Evolutionary conservation across 53 echinoderm and acorn worm genomes (phyloP), one percentile per base, ranked within the genome.

Genomic region (Paelopatides confundens): DNA sequence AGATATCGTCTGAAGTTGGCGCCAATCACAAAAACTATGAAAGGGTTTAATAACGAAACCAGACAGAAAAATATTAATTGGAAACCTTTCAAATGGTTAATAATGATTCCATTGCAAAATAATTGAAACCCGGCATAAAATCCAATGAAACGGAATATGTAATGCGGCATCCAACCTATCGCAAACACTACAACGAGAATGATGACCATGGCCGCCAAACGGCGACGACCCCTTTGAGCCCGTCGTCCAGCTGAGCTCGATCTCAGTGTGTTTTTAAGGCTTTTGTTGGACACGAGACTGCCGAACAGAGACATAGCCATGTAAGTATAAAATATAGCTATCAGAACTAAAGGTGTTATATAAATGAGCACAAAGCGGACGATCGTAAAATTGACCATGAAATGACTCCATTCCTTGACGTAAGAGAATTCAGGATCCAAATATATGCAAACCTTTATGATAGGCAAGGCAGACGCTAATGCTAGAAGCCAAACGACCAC

Each of bases 1-100:
- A 79, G 51, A 18, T 52, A 79, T 30, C 79, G 49, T 32, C 79
- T 50, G 79, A 79, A 79, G 18, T 79, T 79, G 52, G 79, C 79
- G 26, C 79, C 79, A 34, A 79, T 53, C 33, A 79, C 79, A n/a
- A 79, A 79, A 13, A 79, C 79, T 27, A 79, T 79, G 52, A 79
- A 79, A 31, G 79, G 79, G 33, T 79, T 79, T 24, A 79, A 24
- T 11, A 79, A 32, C 21, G 79, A 79, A 33, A 79, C 79, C 24
- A 79, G 52, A 21, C 79, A 79, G 14, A 52, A 79, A 21, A 79
- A 79, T 79, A 79, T 79, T 34, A 47, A 48, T 18, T 79, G 79
- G 8, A 79, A 79, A 48, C 52, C 52, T 53, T 53, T 79, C 51
- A 79, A 33, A 31, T 79, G 79, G 17, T 11, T 31, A 48, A 48